phyloP scores from a whole-genome alignment of 2,888 invertebrate species.

The Lampropteryx suffumata region DNA sequence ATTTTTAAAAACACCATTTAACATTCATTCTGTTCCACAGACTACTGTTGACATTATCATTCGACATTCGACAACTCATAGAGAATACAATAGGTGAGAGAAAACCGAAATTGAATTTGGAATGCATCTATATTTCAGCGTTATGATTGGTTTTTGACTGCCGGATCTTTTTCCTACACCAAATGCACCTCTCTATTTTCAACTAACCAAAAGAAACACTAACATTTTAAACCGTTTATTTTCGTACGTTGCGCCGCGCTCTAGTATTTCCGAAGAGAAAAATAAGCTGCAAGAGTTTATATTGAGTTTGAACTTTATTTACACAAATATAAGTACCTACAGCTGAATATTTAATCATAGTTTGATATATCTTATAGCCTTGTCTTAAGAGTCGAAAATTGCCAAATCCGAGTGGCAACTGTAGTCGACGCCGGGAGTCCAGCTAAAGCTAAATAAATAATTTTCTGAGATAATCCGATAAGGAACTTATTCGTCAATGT shows the following conservation, averaged over 20 bases:
- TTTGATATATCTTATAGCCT: slow-evolving; percentile 7
- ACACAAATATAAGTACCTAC: slow-evolving; percentile 8
- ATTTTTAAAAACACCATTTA: too few species aligned
- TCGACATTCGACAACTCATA: too few species aligned
- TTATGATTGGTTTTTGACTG: too few species aligned
- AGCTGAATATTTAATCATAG: not conserved
- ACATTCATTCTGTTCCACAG: too few species aligned
- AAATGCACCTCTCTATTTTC: slow-evolving; percentile 20
- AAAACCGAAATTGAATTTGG: too few species aligned
- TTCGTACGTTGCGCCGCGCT: slow-evolving; percentile 49
- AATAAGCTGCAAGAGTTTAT: slow-evolving; percentile 38
- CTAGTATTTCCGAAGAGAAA: slow-evolving; percentile 38
- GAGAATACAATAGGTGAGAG: too few species aligned
- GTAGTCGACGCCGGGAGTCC: slow-evolving; percentile 10
- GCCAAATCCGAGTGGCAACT: slow-evolving; percentile 14
- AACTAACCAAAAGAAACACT: slow-evolving; percentile 25
- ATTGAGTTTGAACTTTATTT: slow-evolving; percentile 23
- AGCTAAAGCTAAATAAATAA: slow-evolving; percentile 29
- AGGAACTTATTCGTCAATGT: slow-evolving; percentile 24
- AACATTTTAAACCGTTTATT: slow-evolving; percentile 35
- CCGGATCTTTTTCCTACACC: too few species aligned
- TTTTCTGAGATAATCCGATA: too few species aligned
- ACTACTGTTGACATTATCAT: too few species aligned
- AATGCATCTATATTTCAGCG: too few species aligned
- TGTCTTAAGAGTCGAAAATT: slow-evolving; percentile 15